phyloP scores from a whole-genome alignment of 2,113 vertebrate genomes.

The Mungos mungo region DNA sequence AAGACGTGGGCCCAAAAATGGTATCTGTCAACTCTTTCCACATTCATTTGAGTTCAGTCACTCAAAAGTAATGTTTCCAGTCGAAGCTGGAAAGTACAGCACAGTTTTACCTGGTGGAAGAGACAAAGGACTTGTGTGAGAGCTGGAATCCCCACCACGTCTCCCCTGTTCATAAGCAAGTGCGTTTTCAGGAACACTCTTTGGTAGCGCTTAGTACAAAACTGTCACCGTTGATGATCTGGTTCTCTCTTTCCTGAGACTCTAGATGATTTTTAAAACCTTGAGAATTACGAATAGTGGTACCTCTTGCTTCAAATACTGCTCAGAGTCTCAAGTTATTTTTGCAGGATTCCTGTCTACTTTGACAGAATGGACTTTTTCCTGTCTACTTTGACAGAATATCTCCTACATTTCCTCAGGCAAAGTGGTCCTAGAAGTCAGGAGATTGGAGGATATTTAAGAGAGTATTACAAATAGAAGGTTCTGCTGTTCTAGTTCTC shows the following conservation, averaged over 20 bases:
- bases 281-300: background rate
- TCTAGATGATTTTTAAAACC: background rate
- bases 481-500: background rate
- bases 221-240: background rate
- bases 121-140: background rate
- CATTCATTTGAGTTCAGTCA: background rate
- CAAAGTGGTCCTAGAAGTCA: background rate
- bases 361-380: background rate
- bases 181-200: background rate
- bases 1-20: background rate
- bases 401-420: background rate
- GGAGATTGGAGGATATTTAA: background rate
- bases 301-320: background rate
- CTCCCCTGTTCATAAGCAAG: background rate
- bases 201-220: background rate
- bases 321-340: background rate
- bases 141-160: background rate
- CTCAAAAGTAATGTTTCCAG: background rate
- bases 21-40: background rate
- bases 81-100: background rate
- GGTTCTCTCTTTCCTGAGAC: constrained; percentile 2
- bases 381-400: background rate
- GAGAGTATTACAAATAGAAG: background rate
- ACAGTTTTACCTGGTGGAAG: background rate
- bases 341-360: background rate